Conservation (phyloP, 1,140 invertebrate species). For the Caligus rogercresseyi region DNA sequence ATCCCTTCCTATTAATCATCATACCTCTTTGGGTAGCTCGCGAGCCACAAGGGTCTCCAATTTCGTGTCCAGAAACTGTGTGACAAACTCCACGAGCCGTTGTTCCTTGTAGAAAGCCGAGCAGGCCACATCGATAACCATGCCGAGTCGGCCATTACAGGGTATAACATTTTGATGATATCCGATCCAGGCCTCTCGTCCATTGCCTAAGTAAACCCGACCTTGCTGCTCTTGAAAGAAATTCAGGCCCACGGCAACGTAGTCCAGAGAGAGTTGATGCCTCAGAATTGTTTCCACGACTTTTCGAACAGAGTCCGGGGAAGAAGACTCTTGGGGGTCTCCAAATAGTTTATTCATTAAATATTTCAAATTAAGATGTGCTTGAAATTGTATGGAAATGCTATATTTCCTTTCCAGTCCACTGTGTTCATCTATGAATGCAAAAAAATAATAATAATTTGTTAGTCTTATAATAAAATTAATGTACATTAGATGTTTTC, state of each 20-base stretch:
- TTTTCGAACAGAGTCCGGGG: neutral
- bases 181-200: neutral
- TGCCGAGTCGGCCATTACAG: neutral
- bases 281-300: neutral
- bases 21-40: neutral
- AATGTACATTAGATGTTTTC: no score
- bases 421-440: neutral
- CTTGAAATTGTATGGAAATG: neutral
- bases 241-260: neutral
- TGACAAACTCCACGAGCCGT: neutral
- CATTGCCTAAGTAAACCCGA: neutral
- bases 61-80: neutral
- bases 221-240: neutral
- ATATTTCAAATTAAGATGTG: neutral
- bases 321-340: neutral
- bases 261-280: neutral
- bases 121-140: neutral
- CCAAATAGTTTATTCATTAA: neutral
- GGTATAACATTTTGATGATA: neutral
- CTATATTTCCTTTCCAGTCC: neutral
- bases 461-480: no score
- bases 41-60: neutral
- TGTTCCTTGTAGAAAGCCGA: neutral
- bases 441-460: neutral
- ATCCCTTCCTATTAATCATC: no score